A percentile compares a stretch with the other conserved stretches of the same genome.
Evolutionary conservation across 1,140 invertebrate species (phyloP).

Genomic region (Megalopta genalis): DNA sequence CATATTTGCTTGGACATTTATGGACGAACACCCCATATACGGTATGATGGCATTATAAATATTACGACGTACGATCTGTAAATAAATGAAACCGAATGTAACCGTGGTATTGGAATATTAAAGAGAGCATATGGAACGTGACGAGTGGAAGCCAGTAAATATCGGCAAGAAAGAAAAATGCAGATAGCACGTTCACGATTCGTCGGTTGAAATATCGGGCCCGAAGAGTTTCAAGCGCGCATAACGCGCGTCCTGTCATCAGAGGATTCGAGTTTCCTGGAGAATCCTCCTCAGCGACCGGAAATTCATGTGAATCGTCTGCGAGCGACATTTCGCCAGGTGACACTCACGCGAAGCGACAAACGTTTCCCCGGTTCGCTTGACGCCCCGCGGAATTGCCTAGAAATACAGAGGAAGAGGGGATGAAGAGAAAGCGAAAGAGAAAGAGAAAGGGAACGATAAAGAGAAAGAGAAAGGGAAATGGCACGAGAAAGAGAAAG

Average conservation of each 20-base stretch:
- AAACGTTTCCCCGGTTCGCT: slow-evolving; percentile 33
- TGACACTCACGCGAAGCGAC: slow-evolving; percentile 13
- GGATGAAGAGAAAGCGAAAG: too few relatives aligned
- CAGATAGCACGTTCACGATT: neutral
- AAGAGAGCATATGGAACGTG: too few relatives aligned
- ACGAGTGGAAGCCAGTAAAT: too few relatives aligned
- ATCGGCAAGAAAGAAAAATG: slow-evolving; percentile 8
- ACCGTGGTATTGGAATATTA: too few relatives aligned
- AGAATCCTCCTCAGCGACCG: neutral
- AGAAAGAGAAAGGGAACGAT: too few relatives aligned
- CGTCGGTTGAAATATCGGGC: neutral
- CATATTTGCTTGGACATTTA: too few relatives aligned
- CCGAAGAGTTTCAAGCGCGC: neutral
- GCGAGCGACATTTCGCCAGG: slow-evolving; percentile 24
- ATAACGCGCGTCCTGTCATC: neutral
- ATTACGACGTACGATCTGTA: too few relatives aligned
- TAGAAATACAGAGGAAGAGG: neutral
- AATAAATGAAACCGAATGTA: too few relatives aligned
- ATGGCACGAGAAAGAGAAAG: neutral
- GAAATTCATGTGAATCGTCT: slow-evolving; percentile 31
- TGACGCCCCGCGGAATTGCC: slow-evolving; percentile 21
- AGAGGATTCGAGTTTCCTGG: neutral
- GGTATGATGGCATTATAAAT: too few relatives aligned
- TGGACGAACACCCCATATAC: too few relatives aligned
- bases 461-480: slow-evolving; percentile 5